A percentile compares a stretch with the other conserved stretches of the same genome.
phyloP scores from a whole-genome alignment of 2,797 vertebrate genomes.

The Labeo calbasu region DNA sequence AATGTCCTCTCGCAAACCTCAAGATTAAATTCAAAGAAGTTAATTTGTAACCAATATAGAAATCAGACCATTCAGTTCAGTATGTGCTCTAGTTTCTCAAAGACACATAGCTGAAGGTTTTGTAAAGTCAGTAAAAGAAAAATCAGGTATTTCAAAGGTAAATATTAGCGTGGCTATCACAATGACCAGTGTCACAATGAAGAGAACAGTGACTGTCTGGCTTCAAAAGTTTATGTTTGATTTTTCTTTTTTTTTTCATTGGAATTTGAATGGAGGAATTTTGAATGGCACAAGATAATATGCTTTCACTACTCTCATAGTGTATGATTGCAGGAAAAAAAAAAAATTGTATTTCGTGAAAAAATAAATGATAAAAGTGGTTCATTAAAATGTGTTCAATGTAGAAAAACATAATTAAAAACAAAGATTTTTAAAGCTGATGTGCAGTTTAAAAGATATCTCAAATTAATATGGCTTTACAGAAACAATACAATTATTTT shows the following conservation, averaged over 20 bases:
- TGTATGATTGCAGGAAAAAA: neutral
- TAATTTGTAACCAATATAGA: neutral
- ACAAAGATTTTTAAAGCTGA: neutral
- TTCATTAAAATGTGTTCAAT: too few relatives aligned
- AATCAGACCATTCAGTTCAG: neutral
- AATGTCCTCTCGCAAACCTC: neutral
- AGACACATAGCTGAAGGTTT: neutral
- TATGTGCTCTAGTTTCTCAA: neutral
- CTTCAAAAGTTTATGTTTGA: too few relatives aligned
- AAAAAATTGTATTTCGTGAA: too few relatives aligned
- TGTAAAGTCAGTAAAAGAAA: neutral
- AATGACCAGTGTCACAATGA: neutral
- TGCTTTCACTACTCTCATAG: too few relatives aligned
- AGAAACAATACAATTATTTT: neutral
- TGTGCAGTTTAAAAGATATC: neutral
- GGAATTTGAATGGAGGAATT: too few relatives aligned
- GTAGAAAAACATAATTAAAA: neutral
- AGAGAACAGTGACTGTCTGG: neutral
- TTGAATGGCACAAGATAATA: neutral
- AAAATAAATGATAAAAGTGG: neutral
- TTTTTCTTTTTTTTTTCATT: too few relatives aligned
- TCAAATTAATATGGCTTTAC: neutral
- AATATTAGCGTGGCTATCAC: neutral
- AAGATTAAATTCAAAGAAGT: neutral
- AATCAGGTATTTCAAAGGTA: neutral